Base-by-base conservation (phyloP, 1,140 invertebrate species). In the Heliconius congener region DNA sequence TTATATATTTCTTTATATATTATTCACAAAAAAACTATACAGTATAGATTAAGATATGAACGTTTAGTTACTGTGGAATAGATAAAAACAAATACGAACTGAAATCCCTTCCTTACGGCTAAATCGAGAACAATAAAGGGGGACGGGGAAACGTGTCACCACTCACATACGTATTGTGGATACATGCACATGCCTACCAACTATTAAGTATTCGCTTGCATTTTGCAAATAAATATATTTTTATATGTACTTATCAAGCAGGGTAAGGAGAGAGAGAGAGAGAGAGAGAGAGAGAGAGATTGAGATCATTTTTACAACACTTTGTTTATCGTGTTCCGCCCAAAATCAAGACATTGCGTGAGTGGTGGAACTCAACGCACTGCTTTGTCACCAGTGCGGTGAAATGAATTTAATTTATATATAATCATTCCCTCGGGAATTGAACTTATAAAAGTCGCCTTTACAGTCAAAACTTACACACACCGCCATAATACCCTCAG, bases 61-160 rank as follows among this genome's bases (percentile, higher is more conserved):
- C 6, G n/a, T 13, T 23, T 18, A 71, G 18, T 16, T 71, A 71
- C 3, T 71, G 19, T 71, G 18, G 46, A 37, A 66, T 57, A 77
- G 72, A 81, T 74, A 74, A 66, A 76, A 55, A 80, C 37, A 80
- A 80, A 80, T 34, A 55, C 23, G 73, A 55, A 57, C 39, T 34
- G 55, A 73, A 79, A 74, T 74, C 77, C 77, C 72, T 79, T 79
- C 72, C 77, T 79, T 74, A 42, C 72, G 73, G 77, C 77, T 79
- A 79, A 79, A 79, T 79, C 77, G 77, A 79, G 77, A 79, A 79
- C 77, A 79, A 79, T 74, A 79, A 50, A 74, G 52, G 73, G 42
- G 73, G 77, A 37, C 72, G 60, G 30, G 77, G 46, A 42, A 74
- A 70, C 57, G 57, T 74, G 73, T 70, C 27, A 42, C 71, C 71